Conservation (phyloP, 2,888 invertebrate genomes). For the Stenchaetothrips biformis region DNA sequence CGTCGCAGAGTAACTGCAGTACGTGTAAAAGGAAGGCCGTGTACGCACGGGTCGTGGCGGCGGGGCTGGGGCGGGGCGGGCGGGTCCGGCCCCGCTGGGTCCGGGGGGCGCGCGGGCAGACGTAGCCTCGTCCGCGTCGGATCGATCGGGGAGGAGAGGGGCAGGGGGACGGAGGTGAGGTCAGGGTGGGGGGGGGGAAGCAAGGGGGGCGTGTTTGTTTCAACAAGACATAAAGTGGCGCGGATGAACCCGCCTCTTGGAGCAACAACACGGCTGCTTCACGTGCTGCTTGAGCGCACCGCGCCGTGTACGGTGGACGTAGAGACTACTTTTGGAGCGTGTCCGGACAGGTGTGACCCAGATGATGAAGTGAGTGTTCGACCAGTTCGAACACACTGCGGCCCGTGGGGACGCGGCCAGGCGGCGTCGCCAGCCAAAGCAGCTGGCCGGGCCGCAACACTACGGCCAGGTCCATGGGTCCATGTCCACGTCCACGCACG, state of each 20-base stretch:
- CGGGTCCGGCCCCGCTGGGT: background rate
- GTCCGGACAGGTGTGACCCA: too few relatives aligned
- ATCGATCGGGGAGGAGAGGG: constrained; percentile 3
- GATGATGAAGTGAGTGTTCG: too few relatives aligned
- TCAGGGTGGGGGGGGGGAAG: background rate
- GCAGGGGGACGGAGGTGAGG: constrained; percentile 10
- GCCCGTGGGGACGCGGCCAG: too few relatives aligned
- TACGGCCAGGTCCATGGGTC: too few relatives aligned
- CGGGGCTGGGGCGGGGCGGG: background rate
- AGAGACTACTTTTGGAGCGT: too few relatives aligned
- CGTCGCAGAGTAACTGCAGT: background rate
- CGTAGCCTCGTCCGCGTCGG: constrained; percentile 11
- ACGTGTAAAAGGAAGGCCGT: background rate
- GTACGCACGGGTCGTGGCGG: background rate
- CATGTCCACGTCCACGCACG: too few relatives aligned
- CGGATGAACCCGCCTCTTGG: background rate
- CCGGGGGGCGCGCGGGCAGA: constrained; percentile 9
- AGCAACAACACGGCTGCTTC: too few relatives aligned
- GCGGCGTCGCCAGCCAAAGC: too few relatives aligned
- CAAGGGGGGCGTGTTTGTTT: constrained; percentile 9
- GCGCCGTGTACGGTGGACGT: too few relatives aligned
- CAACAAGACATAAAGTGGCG: background rate
- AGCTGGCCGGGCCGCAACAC: too few relatives aligned
- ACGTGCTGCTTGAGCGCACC: too few relatives aligned
- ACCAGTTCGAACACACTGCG: too few relatives aligned